Percentiles rank a stretch among this genome's conserved stretches.
Evolutionary conservation across 1,140 invertebrate species (phyloP).

Genomic region (Drosophila melanica): DNA sequence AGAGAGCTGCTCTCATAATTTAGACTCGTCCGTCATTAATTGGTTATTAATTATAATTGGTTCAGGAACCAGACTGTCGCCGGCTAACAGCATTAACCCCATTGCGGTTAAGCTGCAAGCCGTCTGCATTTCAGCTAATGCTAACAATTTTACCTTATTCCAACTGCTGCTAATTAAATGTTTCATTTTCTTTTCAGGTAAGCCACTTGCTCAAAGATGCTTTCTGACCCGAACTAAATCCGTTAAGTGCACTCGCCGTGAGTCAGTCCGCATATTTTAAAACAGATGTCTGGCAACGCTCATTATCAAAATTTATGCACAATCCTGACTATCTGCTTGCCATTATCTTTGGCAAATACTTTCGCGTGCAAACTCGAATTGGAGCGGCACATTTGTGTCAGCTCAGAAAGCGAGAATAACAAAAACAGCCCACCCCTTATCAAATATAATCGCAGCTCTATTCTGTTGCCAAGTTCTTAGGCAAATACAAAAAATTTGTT

Average conservation of each 20-base stretch:
- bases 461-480: conserved; percentile 36
- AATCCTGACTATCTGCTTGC: conserved; percentile 2
- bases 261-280: neutral
- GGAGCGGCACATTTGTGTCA: conserved; percentile 32
- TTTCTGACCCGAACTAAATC: conserved; percentile 20
- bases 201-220: conserved; percentile 32
- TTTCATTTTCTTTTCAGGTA: conserved; percentile 55
- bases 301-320: neutral
- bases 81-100: neutral
- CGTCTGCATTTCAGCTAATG: conserved; percentile 2
- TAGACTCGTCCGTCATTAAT: conserved; percentile 34
- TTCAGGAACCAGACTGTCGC: neutral
- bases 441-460: conserved; percentile 49
- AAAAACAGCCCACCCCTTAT: conserved; percentile 44
- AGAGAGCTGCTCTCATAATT: conserved; percentile 25
- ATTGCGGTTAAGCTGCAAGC: conserved; percentile 5
- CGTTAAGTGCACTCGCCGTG: conserved; percentile 2
- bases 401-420: conserved; percentile 6
- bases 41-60: conserved; percentile 59
- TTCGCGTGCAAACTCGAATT: conserved; percentile 11
- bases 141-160: conserved; percentile 21
- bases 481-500: conserved; percentile 27
- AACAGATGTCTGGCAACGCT: neutral
- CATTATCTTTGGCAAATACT: conserved; percentile 20
- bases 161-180: conserved; percentile 50